Percentiles rank a stretch among this genome's conserved stretches.
phyloP scores from a whole-genome alignment of 2,888 invertebrate genomes.

The Dermolepida albohirtum region DNA sequence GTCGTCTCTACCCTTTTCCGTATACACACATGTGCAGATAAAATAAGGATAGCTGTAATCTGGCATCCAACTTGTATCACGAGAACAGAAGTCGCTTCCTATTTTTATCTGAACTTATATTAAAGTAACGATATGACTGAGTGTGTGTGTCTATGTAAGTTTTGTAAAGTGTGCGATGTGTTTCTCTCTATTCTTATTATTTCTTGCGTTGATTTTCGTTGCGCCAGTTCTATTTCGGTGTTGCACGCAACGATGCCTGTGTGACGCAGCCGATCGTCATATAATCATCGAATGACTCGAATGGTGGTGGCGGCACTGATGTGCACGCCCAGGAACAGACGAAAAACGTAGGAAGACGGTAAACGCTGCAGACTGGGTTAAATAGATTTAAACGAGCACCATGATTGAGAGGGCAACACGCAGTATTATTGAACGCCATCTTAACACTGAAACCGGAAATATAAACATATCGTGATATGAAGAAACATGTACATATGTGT shows the following conservation, averaged over 20 bases:
- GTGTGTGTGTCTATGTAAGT: not conserved
- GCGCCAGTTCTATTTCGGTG: constrained; percentile 10
- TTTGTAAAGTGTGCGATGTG: not conserved
- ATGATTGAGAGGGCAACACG: not conserved
- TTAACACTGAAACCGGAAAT: constrained; percentile 28
- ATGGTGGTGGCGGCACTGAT: constrained; percentile 3
- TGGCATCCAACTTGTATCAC: not conserved
- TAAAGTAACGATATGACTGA: not conserved
- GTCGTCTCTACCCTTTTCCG: not conserved
- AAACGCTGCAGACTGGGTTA: constrained; percentile 14
- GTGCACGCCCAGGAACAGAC: constrained; percentile 6
- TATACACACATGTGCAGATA: not conserved
- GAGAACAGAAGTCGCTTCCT: constrained; percentile 4
- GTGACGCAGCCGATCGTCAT: constrained; percentile 50
- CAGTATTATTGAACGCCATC: constrained; percentile 27
- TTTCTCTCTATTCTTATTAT: constrained; percentile 10
- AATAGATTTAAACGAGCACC: constrained; percentile 10
- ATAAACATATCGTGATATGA: not conserved
- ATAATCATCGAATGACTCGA: constrained; percentile 18
- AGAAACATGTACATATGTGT: not conserved
- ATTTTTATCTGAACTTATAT: constrained; percentile 8
- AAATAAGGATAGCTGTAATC: constrained; percentile 1
- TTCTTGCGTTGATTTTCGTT: constrained; percentile 9
- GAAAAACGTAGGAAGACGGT: constrained; percentile 5
- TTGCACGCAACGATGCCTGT: constrained; percentile 48